Base-by-base conservation (phyloP, 2,113 vertebrate genomes). In the Dasyurus viverrinus region DNA sequence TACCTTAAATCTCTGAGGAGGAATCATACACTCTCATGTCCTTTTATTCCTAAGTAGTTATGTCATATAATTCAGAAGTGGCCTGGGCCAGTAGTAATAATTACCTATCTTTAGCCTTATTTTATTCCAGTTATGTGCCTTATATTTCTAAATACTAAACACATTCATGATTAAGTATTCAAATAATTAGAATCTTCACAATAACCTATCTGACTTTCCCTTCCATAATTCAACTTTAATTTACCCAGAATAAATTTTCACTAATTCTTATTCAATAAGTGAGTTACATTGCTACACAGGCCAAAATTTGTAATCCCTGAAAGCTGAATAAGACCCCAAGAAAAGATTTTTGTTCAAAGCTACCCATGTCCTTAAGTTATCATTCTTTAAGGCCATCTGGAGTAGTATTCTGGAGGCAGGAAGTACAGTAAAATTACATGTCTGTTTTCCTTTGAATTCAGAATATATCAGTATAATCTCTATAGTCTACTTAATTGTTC, bases 401-500 rank as follows among this genome's bases (percentile, higher is more conserved):
- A 89, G 46, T 76, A 16, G 68, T 93, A 57, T 23, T 48, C 2
- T 54, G 53, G 52, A 89, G 12, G 1, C 90, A 89, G 47, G 30
- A 92, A 93, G 76, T 46, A 0, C 22, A 89, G 10, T 57, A 91
- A 89, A 91, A 55, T 50, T 16, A 14, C 10, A 54, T 22, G 6
- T 11, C 46, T 89, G 19, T 89, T 91, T 95, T 91, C 94, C 89
- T 90, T 11, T 60, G 50, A 54, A 60, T 54, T 53, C 47, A 53
- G 6, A 91, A 14, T 4, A 3, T 42, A 30, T 93, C 53, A 27
- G 57, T 53, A 89, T 55, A 25, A 90, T 93, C 30, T 92, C 53
- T 92, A 50, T 55, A 89, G 60, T 84, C 60, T 76, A 3, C 46
- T 95, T 93, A 92, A 53, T 52, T 92, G n/a, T 89, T 95, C 3